phyloP scores from a whole-genome alignment of 2,797 vertebrate genomes.

The Yasuhikotakia modesta region DNA sequence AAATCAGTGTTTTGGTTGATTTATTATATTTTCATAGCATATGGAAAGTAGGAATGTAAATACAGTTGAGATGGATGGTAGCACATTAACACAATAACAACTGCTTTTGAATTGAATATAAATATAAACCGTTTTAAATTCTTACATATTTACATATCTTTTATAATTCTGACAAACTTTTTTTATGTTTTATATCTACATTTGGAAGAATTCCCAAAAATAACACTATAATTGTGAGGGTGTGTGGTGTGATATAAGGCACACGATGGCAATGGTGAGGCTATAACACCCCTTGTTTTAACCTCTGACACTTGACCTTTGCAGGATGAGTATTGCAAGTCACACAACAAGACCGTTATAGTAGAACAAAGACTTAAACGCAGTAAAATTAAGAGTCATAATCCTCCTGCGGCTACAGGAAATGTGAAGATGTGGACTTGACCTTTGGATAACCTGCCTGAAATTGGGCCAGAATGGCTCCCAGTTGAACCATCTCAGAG shows the following conservation, averaged over 20 bases:
- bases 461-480: constrained; percentile 25
- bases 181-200: background rate
- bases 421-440: constrained; percentile 26
- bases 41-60: background rate
- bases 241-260: constrained; percentile 12
- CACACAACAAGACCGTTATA: constrained; percentile 31
- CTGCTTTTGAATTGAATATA: background rate
- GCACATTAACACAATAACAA: constrained; percentile 42
- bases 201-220: background rate
- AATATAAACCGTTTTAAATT: background rate
- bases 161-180: constrained; percentile 4
- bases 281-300: constrained; percentile 20
- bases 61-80: background rate
- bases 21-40: background rate
- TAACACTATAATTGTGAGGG: background rate
- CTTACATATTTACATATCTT: background rate
- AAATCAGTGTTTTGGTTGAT: constrained; percentile 1
- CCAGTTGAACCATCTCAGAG: background rate
- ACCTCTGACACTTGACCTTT: constrained; percentile 38
- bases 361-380: constrained; percentile 36
- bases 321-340: constrained; percentile 8
- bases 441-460: constrained; percentile 42
- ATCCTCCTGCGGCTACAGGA: constrained; percentile 31
- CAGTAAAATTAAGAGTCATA: constrained; percentile 43
- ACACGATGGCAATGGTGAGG: constrained; percentile 6